Conservation (phyloP, 2,888 invertebrate species). For the Sceliomorpha sp. region DNA sequence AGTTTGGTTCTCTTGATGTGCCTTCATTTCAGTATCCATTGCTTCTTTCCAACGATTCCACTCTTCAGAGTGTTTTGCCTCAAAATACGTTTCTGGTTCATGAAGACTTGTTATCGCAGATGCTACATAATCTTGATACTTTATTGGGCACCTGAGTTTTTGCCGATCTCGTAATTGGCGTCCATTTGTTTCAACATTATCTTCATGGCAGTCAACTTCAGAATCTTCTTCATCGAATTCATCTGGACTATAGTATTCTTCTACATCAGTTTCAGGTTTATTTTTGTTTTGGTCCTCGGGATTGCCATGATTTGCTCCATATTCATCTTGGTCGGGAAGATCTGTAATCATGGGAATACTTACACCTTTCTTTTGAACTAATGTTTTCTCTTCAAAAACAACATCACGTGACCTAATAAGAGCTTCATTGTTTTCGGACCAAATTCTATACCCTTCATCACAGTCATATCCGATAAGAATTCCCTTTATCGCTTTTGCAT, state of each 20-base stretch:
- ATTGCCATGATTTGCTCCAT: too few relatives aligned
- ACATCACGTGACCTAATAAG: constrained; percentile 26
- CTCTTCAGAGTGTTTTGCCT: too few relatives aligned
- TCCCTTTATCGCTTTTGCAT: constrained; percentile 61
- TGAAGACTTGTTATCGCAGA: not conserved
- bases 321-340: not conserved
- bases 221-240: not conserved
- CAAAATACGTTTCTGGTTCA: constrained; percentile 18
- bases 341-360: not conserved
- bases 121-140: constrained; percentile 1
- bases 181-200: not conserved
- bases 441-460: constrained; percentile 19
- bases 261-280: too few relatives aligned
- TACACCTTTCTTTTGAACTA: constrained; percentile 1
- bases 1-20: constrained; percentile 65
- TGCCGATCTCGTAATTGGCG: not conserved
- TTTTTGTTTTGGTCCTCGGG: too few relatives aligned
- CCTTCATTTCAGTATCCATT: constrained; percentile 61
- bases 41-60: constrained; percentile 53
- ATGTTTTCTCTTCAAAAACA: constrained; percentile 28
- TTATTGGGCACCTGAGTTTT: not conserved
- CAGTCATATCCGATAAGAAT: constrained; percentile 51
- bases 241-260: not conserved
- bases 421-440: not conserved
- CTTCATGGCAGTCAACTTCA: constrained; percentile 6